Evolutionary conservation across 2,113 vertebrate genomes (phyloP).

Genomic region (Maccullochella peelii): DNA sequence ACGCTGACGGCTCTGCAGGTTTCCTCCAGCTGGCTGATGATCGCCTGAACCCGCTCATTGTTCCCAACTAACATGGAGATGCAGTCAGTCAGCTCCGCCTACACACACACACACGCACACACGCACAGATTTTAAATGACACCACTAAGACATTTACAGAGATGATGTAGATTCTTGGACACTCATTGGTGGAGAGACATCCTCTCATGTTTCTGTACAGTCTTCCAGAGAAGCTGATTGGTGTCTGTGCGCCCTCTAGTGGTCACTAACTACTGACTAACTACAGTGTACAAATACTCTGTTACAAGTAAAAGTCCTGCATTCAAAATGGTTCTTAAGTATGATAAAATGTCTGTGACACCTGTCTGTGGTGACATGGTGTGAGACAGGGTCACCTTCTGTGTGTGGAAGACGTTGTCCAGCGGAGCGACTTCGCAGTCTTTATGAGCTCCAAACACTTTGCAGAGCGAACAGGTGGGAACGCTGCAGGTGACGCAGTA

Average conservation of each 20-base stretch:
- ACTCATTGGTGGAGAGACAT: too few relatives aligned
- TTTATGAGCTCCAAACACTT: constrained; percentile 94
- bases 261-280: background rate
- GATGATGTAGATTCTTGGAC: too few relatives aligned
- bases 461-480: constrained; percentile 96
- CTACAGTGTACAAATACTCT: too few relatives aligned
- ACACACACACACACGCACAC: constrained; percentile 40
- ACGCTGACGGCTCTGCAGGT: constrained; percentile 91
- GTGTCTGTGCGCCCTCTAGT: background rate
- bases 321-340: too few relatives aligned
- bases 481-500: constrained; percentile 93
- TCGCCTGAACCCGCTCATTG: constrained; percentile 92
- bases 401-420: constrained; percentile 82
- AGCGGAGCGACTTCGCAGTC: constrained; percentile 95
- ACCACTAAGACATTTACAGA: too few relatives aligned
- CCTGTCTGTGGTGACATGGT: background rate
- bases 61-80: constrained; percentile 92
- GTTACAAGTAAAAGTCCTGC: too few relatives aligned
- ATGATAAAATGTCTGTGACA: too few relatives aligned
- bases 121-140: background rate
- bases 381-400: constrained; percentile 21
- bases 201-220: too few relatives aligned
- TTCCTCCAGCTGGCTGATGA: constrained; percentile 93
- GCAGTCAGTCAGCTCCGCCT: constrained; percentile 93
- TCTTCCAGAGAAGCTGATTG: background rate